Evolutionary conservation across 2,888 invertebrate genomes (phyloP).

Genomic region (Leptinotarsa juncta): DNA sequence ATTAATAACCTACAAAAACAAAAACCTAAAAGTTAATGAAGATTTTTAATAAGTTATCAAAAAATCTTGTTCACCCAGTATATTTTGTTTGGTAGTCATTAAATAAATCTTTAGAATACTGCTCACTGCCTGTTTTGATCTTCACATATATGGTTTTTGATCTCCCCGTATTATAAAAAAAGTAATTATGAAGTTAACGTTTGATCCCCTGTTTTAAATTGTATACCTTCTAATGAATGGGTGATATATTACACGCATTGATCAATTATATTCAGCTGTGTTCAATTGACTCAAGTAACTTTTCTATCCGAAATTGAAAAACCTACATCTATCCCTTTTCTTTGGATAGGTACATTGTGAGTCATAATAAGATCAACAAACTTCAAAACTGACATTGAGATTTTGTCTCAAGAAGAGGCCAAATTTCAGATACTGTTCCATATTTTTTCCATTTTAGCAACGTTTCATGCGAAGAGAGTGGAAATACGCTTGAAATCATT

Average conservation of each 20-base stretch:
- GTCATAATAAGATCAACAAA: not conserved
- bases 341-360: not conserved
- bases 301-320: not conserved
- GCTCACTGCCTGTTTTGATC: not conserved
- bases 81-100: not conserved
- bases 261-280: not conserved
- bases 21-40: too few species aligned
- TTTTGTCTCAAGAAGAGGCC: too few species aligned
- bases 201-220: not conserved
- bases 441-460: too few species aligned
- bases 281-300: conserved; percentile 1
- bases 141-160: not conserved
- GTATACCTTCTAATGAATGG: not conserved
- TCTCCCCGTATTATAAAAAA: not conserved
- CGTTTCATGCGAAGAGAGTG: too few species aligned
- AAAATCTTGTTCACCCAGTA: too few species aligned
- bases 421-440: too few species aligned
- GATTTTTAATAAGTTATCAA: too few species aligned
- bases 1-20: too few species aligned
- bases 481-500: too few species aligned
- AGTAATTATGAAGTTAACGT: not conserved
- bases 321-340: not conserved
- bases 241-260: not conserved
- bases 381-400: not conserved
- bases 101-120: not conserved